Conservation (phyloP, 2,113 vertebrate genomes). For the Psephotus haematonotus region DNA sequence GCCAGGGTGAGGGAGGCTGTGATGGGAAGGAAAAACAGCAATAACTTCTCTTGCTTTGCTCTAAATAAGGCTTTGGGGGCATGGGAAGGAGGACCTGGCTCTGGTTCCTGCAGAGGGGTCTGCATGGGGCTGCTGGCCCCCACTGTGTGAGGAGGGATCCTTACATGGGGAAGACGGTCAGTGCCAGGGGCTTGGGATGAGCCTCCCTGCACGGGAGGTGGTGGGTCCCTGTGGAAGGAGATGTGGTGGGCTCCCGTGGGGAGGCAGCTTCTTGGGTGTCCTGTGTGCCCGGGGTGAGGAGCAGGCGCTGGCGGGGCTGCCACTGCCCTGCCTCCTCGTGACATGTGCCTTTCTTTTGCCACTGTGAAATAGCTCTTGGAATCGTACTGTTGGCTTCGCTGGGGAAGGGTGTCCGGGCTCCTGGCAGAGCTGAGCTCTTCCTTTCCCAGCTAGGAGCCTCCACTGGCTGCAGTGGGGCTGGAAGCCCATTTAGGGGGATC, state of each 20-base stretch:
- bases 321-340: not conserved
- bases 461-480: not conserved
- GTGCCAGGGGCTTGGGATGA: not conserved
- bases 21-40: slow-evolving; percentile 12
- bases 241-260: not conserved
- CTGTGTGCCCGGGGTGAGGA: not conserved
- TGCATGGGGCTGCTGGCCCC: not conserved
- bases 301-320: not conserved
- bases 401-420: not conserved
- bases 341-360: slow-evolving; percentile 74
- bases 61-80: not conserved
- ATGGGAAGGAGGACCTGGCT: not conserved
- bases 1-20: not conserved
- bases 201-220: accelerated
- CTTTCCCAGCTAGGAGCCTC: not conserved
- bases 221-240: not conserved
- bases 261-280: accelerated
- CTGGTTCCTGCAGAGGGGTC: not conserved
- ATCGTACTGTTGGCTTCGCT: slow-evolving; percentile 31
- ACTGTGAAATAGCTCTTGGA: slow-evolving; percentile 70
- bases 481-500: not conserved
- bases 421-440: not conserved
- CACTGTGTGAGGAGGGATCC: not conserved
- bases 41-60: slow-evolving; percentile 20
- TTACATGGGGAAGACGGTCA: not conserved